phyloP scores from a whole-genome alignment of 2,888 invertebrate species.

The Phymatocera aterrima region DNA sequence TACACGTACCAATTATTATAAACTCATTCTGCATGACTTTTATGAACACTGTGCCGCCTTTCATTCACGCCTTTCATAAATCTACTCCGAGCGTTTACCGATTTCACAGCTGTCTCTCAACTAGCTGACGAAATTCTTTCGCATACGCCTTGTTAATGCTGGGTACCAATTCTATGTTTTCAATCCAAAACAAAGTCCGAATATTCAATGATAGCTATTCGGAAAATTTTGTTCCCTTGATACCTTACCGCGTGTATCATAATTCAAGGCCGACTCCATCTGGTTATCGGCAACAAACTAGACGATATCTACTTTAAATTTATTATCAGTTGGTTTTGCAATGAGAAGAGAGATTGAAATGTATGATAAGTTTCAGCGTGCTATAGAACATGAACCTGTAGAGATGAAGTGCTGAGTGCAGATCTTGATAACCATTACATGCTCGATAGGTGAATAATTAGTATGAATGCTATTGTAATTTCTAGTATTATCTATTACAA shows the following conservation, averaged over 20 bases:
- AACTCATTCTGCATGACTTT: slow-evolving; percentile 6
- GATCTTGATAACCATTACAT: neutral
- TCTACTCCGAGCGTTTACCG: slow-evolving; percentile 7
- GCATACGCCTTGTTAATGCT: neutral
- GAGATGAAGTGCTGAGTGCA: neutral
- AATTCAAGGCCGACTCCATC: slow-evolving; percentile 30
- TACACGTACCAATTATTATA: slow-evolving; percentile 3
- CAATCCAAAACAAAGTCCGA: neutral
- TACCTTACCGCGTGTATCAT: neutral
- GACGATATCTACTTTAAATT: neutral
- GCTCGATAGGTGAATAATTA: neutral
- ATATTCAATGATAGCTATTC: neutral
- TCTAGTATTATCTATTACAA: no score
- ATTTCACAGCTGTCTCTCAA: slow-evolving; percentile 34
- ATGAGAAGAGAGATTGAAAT: neutral
- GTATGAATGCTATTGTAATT: neutral
- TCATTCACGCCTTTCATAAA: slow-evolving; percentile 32
- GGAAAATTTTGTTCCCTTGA: neutral
- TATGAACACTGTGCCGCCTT: slow-evolving; percentile 8
- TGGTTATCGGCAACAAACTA: slow-evolving; percentile 1
- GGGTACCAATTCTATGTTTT: neutral
- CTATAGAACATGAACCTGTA: neutral
- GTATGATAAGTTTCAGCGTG: neutral
- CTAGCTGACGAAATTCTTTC: slow-evolving; percentile 18
- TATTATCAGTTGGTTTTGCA: neutral